Conservation (phyloP, 2,797 vertebrate species). For the Thunnus albacares region DNA sequence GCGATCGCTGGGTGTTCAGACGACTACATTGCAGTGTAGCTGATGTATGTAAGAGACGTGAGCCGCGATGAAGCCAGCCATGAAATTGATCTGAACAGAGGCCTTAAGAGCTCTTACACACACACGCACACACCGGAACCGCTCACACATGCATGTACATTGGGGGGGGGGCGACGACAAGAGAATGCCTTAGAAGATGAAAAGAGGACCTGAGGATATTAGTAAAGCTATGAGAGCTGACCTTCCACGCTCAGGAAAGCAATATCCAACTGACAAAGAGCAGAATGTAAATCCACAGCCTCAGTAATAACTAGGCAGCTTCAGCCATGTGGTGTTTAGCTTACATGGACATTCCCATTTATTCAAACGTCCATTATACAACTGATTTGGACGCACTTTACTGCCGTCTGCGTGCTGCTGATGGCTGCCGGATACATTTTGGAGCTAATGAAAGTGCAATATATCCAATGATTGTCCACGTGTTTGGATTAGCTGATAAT, state of each 20-base stretch:
- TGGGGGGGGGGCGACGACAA: slow-evolving; percentile 18
- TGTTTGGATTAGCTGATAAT: neutral
- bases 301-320: slow-evolving; percentile 60
- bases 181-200: slow-evolving; percentile 61
- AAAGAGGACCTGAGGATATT: slow-evolving; percentile 75
- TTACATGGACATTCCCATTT: slow-evolving; percentile 65
- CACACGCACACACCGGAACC: neutral
- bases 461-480: slow-evolving; percentile 14
- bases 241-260: slow-evolving; percentile 63
- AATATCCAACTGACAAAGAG: slow-evolving; percentile 68
- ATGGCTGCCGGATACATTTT: slow-evolving; percentile 52
- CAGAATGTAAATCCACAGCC: slow-evolving; percentile 72
- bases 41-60: slow-evolving; percentile 59
- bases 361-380: slow-evolving; percentile 53
- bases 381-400: slow-evolving; percentile 54
- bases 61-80: slow-evolving; percentile 77
- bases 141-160: slow-evolving; percentile 23
- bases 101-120: slow-evolving; percentile 49
- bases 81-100: slow-evolving; percentile 81
- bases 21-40: slow-evolving; percentile 24
- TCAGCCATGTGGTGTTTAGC: slow-evolving; percentile 56
- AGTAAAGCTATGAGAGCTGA: slow-evolving; percentile 79
- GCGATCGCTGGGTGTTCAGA: slow-evolving; percentile 14
- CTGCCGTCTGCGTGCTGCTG: slow-evolving; percentile 29
- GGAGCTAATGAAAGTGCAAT: slow-evolving; percentile 57